Evolutionary conservation across 1,140 invertebrate genomes (phyloP), one percentile per base, ranked within the genome.

Genomic region (Drosophila littoralis): DNA sequence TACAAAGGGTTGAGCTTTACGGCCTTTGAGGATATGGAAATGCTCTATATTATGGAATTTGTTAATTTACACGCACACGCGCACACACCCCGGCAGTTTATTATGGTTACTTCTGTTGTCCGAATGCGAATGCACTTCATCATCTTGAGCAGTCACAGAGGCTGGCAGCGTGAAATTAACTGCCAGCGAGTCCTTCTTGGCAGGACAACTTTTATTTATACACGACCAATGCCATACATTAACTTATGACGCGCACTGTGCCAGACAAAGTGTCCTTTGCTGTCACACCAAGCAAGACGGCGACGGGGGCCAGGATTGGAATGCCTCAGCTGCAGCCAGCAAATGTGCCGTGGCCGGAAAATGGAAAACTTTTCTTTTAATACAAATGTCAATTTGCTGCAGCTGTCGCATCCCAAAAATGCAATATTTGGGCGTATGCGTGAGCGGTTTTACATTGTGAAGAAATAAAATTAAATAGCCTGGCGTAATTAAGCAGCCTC

Each of bases 151-250:
- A 75, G 73, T 89, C 76, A 83, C 84, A 59, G 61, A 78, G 75
- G 70, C 85, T 84, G 84, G 84, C 84, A 88, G 80, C 84, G 81
- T 88, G 84, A 88, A 88, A 88, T 88, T 88, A 88, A 88, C 81
- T 88, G 84, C 79, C 84, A 88, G 74, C 22, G 5, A 77, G 73
- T 80, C 67, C 73, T 42, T 35, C 68, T 60, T 60, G 66, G 77
- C 55, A 72, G 83, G 58, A 66, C 69, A 75, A 75, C 81, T 72
- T 88, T 88, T 88, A 88, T 88, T 88, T 88, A 88, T 88, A 84
- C 40, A 58, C 42, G 52, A 33, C 73, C 67, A 63, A 58, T 71
- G 85, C 28, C 84, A 80, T 88, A 84, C 77, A 88, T 88, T 84
- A 81, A 90, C 80, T 84, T 88, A 81, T 89, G 80, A 83, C 59